Base-by-base conservation (phyloP, 1,140 invertebrate genomes). In the Agrilus planipennis region DNA sequence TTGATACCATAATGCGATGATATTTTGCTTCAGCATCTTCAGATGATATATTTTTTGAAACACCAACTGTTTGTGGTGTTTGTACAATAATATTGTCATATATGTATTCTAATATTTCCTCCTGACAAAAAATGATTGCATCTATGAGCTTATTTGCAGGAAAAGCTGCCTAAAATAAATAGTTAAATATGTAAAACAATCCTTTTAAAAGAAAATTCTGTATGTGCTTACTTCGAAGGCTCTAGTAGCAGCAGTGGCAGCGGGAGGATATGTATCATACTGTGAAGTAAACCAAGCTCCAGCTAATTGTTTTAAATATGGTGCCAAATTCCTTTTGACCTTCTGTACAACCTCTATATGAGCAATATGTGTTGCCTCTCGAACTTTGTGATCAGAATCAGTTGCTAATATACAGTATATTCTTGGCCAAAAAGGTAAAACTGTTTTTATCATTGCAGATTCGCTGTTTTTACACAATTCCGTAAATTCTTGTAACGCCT, bases 401-500 rank as follows among this genome's bases (percentile, higher is more conserved):
- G 74, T 72, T 5, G 79, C 70, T 17, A 90, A 57, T 52, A 73
- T 72, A 46, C 69, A 71, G 57, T 87, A 92, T 4, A 84, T 60
- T 46, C 81, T 67, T 1, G 84, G 77, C 85, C 86, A 92, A 53
- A 79, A 76, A 4, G 79, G 75, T 18, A 91, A 62, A 9, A 84
- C 68, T 31, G 67, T 62, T 56, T 79, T 79, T 0, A 87, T 55
- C 11, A 61, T 55, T 15, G 77, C 71, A 11, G 70, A 51, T 46
- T 77, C 69, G 21, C 72, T 69, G 44, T 72, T 68, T 50, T 69
- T 65, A 45, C 84, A 77, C 3, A 85, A 51, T 4, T 71, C 67
- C 23, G 69, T 63, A 58, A 89, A 83, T 62, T 90, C 85, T 64
- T 86, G 79, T 14, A 89, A 58, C 3, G 84, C 85, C 79, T 84